Evolutionary conservation across 2,113 vertebrate genomes (phyloP).

Genomic region (Ailuropoda melanoleuca): DNA sequence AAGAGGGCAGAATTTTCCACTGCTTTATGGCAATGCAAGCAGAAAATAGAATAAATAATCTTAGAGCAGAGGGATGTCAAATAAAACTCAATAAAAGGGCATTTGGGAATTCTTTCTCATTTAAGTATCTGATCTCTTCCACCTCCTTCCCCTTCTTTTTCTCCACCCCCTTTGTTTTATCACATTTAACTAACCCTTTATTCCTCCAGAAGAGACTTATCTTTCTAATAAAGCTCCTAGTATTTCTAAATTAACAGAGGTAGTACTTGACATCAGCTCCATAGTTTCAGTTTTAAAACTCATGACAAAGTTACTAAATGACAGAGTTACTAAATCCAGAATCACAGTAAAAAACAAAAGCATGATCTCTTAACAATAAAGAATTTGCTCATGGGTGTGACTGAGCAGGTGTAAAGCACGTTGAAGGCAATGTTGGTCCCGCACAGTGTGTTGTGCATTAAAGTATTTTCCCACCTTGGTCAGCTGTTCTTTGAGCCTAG

Average conservation of each 20-base stretch:
- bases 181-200: background rate
- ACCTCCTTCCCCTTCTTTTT: background rate
- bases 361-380: background rate
- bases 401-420: accelerated
- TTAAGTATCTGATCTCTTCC: background rate
- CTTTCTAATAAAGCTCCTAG: background rate
- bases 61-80: background rate
- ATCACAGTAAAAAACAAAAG: background rate
- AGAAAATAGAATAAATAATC: background rate
- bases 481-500: conserved; percentile 91
- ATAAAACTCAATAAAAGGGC: background rate
- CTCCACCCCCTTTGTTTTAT: background rate
- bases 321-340: background rate
- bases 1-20: background rate
- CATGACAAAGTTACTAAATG: background rate
- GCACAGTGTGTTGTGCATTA: accelerated
- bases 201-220: background rate
- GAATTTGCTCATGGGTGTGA: background rate
- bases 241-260: background rate
- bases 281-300: background rate
- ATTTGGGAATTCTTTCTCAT: background rate
- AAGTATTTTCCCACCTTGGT: conserved; percentile 86
- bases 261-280: background rate
- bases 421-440: accelerated
- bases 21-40: background rate